These are phyloP conservation scores for Natator depressus DNA, from an alignment of 2,113 vertebrate species.

Conservation along the genomic window DNA sequence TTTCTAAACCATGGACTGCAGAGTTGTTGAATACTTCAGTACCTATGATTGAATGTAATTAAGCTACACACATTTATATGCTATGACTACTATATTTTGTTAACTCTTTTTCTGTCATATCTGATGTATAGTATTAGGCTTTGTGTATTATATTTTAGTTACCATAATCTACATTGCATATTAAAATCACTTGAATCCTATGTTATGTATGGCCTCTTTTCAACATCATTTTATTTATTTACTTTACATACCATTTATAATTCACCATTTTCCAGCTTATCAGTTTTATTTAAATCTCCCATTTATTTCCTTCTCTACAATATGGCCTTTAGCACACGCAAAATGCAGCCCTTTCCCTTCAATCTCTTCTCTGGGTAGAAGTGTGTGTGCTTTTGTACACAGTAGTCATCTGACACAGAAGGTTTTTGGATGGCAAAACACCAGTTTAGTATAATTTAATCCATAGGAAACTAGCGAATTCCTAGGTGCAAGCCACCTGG, in stretches of 20 bases:
- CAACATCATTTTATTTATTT: background rate
- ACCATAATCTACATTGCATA: constrained; percentile 50
- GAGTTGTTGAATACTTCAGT: constrained; percentile 9
- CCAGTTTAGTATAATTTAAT: background rate
- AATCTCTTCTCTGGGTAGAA: background rate
- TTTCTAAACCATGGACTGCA: background rate
- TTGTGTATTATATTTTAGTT: constrained; percentile 68
- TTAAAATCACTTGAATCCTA: constrained; percentile 62
- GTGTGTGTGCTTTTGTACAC: background rate
- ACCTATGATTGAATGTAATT: constrained; percentile 25
- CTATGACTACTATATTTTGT: constrained; percentile 48
- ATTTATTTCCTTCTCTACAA: background rate
- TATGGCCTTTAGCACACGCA: background rate
- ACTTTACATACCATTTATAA: background rate
- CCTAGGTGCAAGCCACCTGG: background rate
- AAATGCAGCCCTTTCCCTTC: background rate
- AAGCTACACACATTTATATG: constrained; percentile 47
- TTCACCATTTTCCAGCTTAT: background rate
- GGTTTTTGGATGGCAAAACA: background rate
- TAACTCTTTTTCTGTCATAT: constrained; percentile 65
- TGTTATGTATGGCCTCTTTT: constrained; percentile 1
- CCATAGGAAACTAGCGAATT: background rate
- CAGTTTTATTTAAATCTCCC: background rate
- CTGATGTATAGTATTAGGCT: constrained; percentile 49
- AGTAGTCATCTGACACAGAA: background rate